A percentile compares a stretch with the other conserved stretches of the same genome.
Evolutionary conservation across 2,888 invertebrate species (phyloP).

Genomic region (Biston stratarius): DNA sequence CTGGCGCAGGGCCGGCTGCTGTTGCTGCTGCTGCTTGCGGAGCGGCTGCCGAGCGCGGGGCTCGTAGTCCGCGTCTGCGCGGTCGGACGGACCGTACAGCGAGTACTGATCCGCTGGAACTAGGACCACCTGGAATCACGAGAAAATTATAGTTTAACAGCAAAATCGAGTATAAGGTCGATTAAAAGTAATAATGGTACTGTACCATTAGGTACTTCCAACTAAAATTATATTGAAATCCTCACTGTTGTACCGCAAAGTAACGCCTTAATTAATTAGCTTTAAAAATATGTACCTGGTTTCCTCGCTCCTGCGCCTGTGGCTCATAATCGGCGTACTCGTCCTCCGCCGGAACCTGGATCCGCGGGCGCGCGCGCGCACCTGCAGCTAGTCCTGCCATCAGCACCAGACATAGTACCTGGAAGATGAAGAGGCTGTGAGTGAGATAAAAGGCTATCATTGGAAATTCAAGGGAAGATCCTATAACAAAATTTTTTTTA

Average conservation of each 20-base stretch:
- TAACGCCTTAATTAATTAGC: no score
- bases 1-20: slow-evolving; percentile 52
- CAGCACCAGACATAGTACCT: slow-evolving; percentile 72
- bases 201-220: no score
- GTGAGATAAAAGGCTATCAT: neutral
- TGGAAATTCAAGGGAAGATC: no score
- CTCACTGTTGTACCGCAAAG: no score
- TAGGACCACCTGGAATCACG: slow-evolving; percentile 74
- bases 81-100: slow-evolving; percentile 73
- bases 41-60: slow-evolving; percentile 61
- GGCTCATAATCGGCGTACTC: slow-evolving; percentile 74
- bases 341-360: slow-evolving; percentile 68
- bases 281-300: slow-evolving; percentile 60
- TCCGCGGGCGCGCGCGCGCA: slow-evolving; percentile 70
- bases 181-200: neutral
- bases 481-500: no score
- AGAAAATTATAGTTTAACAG: neutral
- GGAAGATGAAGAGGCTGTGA: slow-evolving; percentile 44
- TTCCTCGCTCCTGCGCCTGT: slow-evolving; percentile 73
- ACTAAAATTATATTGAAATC: no score
- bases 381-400: slow-evolving; percentile 63
- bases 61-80: slow-evolving; percentile 75
- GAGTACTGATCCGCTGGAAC: slow-evolving; percentile 75
- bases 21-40: slow-evolving; percentile 76
- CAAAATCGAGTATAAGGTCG: neutral